Evolutionary conservation across 2,888 invertebrate species (phyloP).

Genomic region (Noctua pronuba): DNA sequence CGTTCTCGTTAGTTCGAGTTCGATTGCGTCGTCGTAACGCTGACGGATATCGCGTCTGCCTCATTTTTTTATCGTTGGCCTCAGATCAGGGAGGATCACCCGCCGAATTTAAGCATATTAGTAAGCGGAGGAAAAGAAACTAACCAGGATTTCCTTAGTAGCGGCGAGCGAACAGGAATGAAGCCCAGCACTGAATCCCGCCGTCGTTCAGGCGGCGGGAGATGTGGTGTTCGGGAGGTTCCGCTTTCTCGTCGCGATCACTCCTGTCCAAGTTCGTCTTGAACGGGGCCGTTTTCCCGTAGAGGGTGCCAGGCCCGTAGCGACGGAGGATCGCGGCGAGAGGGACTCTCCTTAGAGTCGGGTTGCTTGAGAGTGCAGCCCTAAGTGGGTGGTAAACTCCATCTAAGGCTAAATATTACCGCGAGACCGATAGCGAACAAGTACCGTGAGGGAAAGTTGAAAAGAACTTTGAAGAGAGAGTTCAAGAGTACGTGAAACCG

Average conservation of each 20-base stretch:
- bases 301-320: slow-evolving; percentile 90
- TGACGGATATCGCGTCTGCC: slow-evolving; percentile 63
- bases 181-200: slow-evolving; percentile 91
- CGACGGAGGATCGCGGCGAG: slow-evolving; percentile 73
- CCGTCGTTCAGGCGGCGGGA: slow-evolving; percentile 81
- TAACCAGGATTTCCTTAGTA: slow-evolving; percentile 80
- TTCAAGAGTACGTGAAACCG: slow-evolving; percentile 89
- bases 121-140: slow-evolving; percentile 93
- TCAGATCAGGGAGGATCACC: slow-evolving; percentile 79
- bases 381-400: slow-evolving; percentile 91
- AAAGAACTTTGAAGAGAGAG: slow-evolving; percentile 92
- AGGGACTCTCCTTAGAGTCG: slow-evolving; percentile 82
- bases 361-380: slow-evolving; percentile 92
- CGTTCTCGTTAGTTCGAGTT: not conserved
- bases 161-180: slow-evolving; percentile 87
- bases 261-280: slow-evolving; percentile 87
- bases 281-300: slow-evolving; percentile 79
- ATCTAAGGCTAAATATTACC: slow-evolving; percentile 91
- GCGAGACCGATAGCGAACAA: slow-evolving; percentile 92
- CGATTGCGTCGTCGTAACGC: slow-evolving; percentile 26
- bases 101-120: slow-evolving; percentile 92
- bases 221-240: slow-evolving; percentile 90
- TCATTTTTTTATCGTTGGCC: slow-evolving; percentile 75
- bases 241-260: slow-evolving; percentile 72
- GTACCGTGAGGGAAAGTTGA: slow-evolving; percentile 93